phyloP scores from a whole-genome alignment of 2,888 invertebrate genomes.

The Agrochola lychnidis region DNA sequence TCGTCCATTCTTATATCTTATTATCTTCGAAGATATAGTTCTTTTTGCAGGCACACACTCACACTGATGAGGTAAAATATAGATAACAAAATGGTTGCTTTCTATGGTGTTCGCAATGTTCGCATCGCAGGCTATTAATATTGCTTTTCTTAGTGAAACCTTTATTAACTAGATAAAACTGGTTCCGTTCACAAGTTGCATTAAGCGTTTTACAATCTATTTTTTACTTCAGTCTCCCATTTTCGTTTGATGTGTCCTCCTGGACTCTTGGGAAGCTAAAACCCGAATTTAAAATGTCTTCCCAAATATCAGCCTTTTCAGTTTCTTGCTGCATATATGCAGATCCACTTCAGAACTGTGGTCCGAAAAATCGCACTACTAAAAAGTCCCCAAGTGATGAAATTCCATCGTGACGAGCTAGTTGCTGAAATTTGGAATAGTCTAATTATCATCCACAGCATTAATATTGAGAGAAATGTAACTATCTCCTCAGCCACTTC shows the following conservation, averaged over 20 bases:
- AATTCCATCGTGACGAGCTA: neutral
- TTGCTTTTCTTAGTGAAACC: neutral
- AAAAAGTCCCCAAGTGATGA: neutral
- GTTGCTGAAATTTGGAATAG: neutral
- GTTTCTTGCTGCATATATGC: neutral
- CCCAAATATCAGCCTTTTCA: neutral
- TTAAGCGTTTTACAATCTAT: neutral
- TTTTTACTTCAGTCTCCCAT: neutral
- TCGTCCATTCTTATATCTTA: constrained; percentile 69
- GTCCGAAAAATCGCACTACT: neutral
- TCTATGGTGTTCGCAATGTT: neutral
- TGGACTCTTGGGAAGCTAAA: neutral
- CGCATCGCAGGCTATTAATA: neutral
- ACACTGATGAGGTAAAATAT: constrained; percentile 60
- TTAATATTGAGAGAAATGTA: neutral
- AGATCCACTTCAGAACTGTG: neutral
- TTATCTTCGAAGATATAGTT: constrained; percentile 70
- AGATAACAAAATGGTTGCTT: constrained; percentile 16
- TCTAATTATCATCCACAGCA: neutral
- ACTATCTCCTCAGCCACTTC: no score
- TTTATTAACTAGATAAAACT: constrained; percentile 18
- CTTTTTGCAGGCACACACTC: constrained; percentile 75
- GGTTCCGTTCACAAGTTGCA: neutral
- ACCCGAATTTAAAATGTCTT: constrained; percentile 14
- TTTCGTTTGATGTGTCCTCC: constrained; percentile 3